Percentiles rank a stretch among this genome's conserved stretches.
Conservation (phyloP, 2,797 vertebrate genomes). For the Zenarchopterus dispar region DNA sequence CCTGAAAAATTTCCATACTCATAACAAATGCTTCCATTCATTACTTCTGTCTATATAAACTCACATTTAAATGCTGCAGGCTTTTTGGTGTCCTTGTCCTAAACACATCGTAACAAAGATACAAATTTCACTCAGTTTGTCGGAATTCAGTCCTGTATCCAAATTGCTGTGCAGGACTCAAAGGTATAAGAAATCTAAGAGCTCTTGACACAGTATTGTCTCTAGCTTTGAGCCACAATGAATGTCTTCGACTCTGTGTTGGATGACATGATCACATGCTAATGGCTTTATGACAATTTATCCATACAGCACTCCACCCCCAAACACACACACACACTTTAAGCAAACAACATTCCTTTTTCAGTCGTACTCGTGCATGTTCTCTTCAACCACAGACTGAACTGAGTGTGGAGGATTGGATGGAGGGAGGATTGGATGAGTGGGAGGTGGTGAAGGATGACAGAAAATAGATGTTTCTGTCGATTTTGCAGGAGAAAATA, state of each 20-base stretch:
- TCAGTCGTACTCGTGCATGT: constrained; percentile 50
- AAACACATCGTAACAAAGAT: no score
- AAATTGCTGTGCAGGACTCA: no score
- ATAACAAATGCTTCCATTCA: no score
- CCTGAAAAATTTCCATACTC: no score
- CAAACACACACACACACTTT: constrained; percentile 26
- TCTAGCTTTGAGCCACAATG: neutral
- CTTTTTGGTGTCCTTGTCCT: no score
- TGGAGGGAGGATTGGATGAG: constrained; percentile 59
- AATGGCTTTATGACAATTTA: no score
- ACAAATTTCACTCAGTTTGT: no score
- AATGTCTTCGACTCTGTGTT: neutral
- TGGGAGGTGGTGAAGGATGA: constrained; percentile 62
- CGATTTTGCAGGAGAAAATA: constrained; percentile 79
- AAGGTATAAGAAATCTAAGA: no score
- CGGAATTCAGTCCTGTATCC: no score
- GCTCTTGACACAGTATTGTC: neutral
- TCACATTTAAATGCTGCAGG: no score
- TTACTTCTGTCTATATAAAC: no score
- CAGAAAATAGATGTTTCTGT: constrained; percentile 83
- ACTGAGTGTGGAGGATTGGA: constrained; percentile 59
- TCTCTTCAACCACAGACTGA: constrained; percentile 61
- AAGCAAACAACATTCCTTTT: constrained; percentile 60
- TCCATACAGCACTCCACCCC: constrained; percentile 6
- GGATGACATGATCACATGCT: neutral